These are phyloP conservation scores for Drosophila sordidula DNA, from an alignment of 2,888 invertebrate species.

Conservation along the genomic window DNA sequence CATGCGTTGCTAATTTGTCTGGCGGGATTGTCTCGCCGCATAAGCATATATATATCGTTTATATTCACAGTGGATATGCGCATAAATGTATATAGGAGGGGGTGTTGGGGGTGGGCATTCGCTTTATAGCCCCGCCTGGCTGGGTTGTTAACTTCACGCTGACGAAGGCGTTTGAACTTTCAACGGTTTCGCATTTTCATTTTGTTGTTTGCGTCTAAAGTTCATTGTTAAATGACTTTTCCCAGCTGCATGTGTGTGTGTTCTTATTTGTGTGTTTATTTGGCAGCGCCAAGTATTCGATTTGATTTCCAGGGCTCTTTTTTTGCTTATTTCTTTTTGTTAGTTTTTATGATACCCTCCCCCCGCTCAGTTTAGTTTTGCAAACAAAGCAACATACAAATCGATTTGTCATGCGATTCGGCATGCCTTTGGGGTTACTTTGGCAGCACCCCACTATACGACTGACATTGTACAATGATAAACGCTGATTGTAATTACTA, in stretches of 20 bases:
- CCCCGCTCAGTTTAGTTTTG: conserved; percentile 17
- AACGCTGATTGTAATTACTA: conserved; percentile 15
- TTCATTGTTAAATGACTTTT: conserved; percentile 66
- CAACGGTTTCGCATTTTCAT: conserved; percentile 64
- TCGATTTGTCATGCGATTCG: conserved; percentile 49
- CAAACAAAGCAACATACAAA: conserved; percentile 54
- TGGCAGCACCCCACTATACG: conserved; percentile 3
- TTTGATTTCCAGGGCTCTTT: conserved; percentile 30
- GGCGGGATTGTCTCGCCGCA: conserved; percentile 30
- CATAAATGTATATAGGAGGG: background rate
- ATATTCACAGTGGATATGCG: conserved; percentile 9
- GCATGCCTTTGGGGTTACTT: conserved; percentile 10
- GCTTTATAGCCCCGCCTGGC: conserved; percentile 40
- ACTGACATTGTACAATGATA: conserved; percentile 9
- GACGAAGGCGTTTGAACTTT: conserved; percentile 72
- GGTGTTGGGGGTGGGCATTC: conserved; percentile 12
- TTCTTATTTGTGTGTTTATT: conserved; percentile 25
- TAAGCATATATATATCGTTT: conserved; percentile 13
- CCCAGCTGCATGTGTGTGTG: conserved; percentile 23
- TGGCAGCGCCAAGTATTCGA: conserved; percentile 32
- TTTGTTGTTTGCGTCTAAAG: conserved; percentile 49
- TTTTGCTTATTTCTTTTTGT: conserved; percentile 15
- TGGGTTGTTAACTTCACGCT: conserved; percentile 57
- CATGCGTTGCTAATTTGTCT: conserved; percentile 68
- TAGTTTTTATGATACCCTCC: conserved; percentile 37